These are phyloP conservation scores for Egretta garzetta DNA, from an alignment of 2,113 vertebrate species.

Conservation along the genomic window DNA sequence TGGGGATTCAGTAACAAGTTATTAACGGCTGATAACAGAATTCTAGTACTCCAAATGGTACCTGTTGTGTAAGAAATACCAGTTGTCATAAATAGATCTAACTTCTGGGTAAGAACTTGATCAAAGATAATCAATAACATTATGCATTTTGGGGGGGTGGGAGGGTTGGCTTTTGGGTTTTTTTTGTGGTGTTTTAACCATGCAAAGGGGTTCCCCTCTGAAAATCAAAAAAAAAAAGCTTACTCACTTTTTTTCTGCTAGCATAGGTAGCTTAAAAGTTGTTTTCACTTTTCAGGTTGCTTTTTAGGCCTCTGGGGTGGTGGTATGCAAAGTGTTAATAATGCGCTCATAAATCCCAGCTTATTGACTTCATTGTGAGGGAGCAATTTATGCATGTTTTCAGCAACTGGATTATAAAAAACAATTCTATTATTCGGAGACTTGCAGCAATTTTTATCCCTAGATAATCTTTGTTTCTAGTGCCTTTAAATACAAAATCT, in stretches of 20 bases:
- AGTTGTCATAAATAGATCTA: neutral
- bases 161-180: neutral
- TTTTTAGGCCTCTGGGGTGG: neutral
- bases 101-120: neutral
- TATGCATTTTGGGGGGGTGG: accelerated
- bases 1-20: neutral
- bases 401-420: neutral
- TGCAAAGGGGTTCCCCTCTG: neutral
- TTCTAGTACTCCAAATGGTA: neutral
- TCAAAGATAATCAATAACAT: neutral
- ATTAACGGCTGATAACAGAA: neutral
- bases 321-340: neutral
- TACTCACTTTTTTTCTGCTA: neutral
- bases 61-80: neutral
- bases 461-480: neutral
- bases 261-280: neutral
- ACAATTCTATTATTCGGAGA: neutral
- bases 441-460: neutral
- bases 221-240: neutral
- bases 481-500: neutral
- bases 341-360: neutral
- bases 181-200: neutral
- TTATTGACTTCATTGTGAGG: neutral
- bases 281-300: neutral
- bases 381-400: neutral